Evolutionary conservation across 2,113 vertebrate species (phyloP).

Genomic region (Haliaeetus leucogaster): DNA sequence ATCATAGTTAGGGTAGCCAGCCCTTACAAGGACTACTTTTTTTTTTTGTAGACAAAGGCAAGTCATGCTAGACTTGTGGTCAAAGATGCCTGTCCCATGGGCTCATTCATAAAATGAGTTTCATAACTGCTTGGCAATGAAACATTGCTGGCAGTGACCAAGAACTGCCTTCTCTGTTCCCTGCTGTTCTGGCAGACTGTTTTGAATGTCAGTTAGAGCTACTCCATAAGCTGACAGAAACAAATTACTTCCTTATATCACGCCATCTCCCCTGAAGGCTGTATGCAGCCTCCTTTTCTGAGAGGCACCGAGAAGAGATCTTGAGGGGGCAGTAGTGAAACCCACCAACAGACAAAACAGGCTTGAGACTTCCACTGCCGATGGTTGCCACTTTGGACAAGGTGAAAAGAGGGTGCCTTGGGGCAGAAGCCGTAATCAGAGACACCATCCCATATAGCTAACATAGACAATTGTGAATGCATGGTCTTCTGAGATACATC

Average conservation of each 20-base stretch:
- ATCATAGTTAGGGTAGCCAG: background rate
- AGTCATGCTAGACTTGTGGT: background rate
- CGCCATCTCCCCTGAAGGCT: background rate
- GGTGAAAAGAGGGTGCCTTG: background rate
- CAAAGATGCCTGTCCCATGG: background rate
- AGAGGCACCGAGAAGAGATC: background rate
- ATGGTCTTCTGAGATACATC: background rate
- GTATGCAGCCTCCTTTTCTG: background rate
- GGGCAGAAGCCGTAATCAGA: background rate
- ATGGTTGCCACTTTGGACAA: background rate
- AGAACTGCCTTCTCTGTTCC: background rate
- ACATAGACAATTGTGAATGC: background rate
- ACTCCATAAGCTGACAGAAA: background rate
- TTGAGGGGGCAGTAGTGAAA: background rate
- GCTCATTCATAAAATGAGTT: background rate
- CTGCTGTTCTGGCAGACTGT: background rate
- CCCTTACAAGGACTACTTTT: background rate
- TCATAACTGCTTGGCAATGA: background rate
- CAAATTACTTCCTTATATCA: background rate
- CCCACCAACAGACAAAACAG: accelerated
- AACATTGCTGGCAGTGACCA: background rate
- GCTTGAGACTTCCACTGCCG: background rate
- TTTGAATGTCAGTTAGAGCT: background rate
- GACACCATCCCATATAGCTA: background rate
- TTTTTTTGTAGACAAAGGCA: background rate